These are phyloP conservation scores for Coelopa frigida DNA, from an alignment of 1,140 invertebrate species.

Conservation along the genomic window DNA sequence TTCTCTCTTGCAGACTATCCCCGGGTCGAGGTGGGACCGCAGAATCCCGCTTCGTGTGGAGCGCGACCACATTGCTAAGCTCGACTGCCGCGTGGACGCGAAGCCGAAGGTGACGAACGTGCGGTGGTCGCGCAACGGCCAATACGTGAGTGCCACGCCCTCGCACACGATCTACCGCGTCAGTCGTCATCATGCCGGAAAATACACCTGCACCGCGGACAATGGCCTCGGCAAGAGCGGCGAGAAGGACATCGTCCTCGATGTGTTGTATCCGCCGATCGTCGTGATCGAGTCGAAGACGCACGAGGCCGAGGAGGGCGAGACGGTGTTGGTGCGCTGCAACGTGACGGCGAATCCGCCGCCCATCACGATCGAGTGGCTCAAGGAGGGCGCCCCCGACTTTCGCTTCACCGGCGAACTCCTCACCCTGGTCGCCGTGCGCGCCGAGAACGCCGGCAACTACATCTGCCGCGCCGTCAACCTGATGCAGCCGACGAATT, in stretches of 20 bases:
- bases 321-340: slow-evolving; percentile 72
- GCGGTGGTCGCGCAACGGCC: slow-evolving; percentile 72
- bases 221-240: slow-evolving; percentile 70
- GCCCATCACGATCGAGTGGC: slow-evolving; percentile 74
- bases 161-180: slow-evolving; percentile 68
- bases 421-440: slow-evolving; percentile 63
- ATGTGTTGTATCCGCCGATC: slow-evolving; percentile 77
- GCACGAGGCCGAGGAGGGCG: slow-evolving; percentile 74
- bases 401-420: slow-evolving; percentile 73
- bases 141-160: slow-evolving; percentile 69
- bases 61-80: slow-evolving; percentile 66
- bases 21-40: slow-evolving; percentile 76
- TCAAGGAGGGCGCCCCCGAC: slow-evolving; percentile 73
- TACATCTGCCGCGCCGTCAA: slow-evolving; percentile 82
- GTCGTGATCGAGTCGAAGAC: slow-evolving; percentile 70
- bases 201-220: slow-evolving; percentile 78
- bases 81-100: slow-evolving; percentile 80
- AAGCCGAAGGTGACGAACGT: slow-evolving; percentile 77
- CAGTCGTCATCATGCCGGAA: slow-evolving; percentile 72
- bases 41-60: slow-evolving; percentile 81
- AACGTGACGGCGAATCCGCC: slow-evolving; percentile 80
- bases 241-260: slow-evolving; percentile 69
- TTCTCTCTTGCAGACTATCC: slow-evolving; percentile 65
- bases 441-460: slow-evolving; percentile 73
- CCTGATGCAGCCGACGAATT: slow-evolving; percentile 61